Evolutionary conservation across 2,113 vertebrate genomes (phyloP).

Genomic region (Gymnogyps californianus): DNA sequence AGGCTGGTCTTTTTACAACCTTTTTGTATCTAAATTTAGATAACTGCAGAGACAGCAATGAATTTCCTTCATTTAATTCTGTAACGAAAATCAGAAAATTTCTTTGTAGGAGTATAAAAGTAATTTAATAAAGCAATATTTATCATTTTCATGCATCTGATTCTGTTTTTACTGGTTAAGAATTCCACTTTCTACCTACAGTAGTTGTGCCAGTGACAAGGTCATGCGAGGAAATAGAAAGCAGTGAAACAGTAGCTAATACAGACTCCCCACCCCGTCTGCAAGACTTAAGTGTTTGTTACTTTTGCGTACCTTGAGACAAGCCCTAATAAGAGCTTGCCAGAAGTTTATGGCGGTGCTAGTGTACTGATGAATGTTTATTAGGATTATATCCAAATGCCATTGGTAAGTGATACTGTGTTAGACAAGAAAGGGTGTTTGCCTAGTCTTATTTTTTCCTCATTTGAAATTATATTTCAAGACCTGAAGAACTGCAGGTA

Average conservation of each 20-base stretch:
- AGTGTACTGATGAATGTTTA: neutral
- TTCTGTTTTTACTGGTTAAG: neutral
- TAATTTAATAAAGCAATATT: slow-evolving; percentile 73
- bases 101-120: slow-evolving; percentile 55
- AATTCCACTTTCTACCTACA: neutral
- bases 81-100: neutral
- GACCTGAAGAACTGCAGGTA: neutral
- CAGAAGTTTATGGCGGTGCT: neutral
- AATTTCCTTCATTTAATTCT: slow-evolving; percentile 48
- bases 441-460: neutral
- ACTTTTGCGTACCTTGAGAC: neutral
- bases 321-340: neutral
- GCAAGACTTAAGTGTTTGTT: neutral
- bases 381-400: neutral
- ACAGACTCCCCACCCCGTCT: accelerated
- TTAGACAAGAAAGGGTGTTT: neutral
- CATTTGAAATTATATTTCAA: neutral
- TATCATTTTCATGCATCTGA: slow-evolving; percentile 29
- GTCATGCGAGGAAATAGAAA: neutral
- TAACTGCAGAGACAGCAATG: slow-evolving; percentile 43
- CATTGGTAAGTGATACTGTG: neutral
- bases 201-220: neutral
- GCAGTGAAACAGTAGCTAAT: neutral
- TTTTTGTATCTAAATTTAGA: slow-evolving; percentile 61
- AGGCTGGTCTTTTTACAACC: slow-evolving; percentile 20